Conservation (phyloP, 2,113 vertebrate genomes). For the Aldabrachelys gigantea region DNA sequence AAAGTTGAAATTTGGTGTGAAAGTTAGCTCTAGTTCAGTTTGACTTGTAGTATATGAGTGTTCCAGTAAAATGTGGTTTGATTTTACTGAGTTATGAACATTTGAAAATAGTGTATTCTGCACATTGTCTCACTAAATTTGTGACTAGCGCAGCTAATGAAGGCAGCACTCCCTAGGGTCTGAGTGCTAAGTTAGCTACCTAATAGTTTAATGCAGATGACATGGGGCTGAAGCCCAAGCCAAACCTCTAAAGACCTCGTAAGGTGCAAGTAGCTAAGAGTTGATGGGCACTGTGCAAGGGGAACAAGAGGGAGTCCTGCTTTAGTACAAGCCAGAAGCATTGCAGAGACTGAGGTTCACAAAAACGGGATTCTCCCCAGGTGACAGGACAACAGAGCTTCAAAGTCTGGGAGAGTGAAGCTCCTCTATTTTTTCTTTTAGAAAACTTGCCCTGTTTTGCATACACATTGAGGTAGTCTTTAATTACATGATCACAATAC, state of each 20-base stretch:
- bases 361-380: not conserved
- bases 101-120: not conserved
- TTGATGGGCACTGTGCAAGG: not conserved
- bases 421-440: fast-evolving
- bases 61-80: not conserved
- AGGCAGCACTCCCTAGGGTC: not conserved
- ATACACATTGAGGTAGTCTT: not conserved
- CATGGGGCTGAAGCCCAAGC: fast-evolving
- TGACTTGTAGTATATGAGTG: not conserved
- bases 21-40: not conserved
- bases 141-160: not conserved
- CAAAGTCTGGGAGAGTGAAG: not conserved
- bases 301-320: not conserved
- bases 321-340: not conserved
- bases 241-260: not conserved
- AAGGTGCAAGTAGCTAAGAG: not conserved
- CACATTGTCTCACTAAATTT: not conserved
- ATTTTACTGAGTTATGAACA: not conserved
- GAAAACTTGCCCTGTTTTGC: not conserved
- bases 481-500: not conserved
- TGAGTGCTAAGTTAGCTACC: not conserved
- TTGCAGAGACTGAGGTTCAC: not conserved
- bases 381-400: not conserved
- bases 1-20: not conserved
- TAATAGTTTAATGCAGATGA: not conserved